Percentiles rank a stretch among this genome's conserved stretches.
phyloP scores from a whole-genome alignment of 1,140 invertebrate species.

The Drosophila teissieri region DNA sequence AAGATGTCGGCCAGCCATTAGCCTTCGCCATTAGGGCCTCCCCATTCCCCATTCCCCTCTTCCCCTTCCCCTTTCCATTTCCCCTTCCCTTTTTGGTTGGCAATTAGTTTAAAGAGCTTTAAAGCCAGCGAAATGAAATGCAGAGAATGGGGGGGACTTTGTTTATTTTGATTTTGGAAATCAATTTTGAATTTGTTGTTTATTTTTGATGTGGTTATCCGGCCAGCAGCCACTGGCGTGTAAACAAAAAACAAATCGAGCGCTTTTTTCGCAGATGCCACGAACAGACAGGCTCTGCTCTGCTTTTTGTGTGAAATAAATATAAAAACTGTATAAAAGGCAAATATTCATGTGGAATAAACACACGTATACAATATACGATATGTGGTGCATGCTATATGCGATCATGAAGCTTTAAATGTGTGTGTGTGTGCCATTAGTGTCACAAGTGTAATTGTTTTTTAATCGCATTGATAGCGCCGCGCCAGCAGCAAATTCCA shows the following conservation, averaged over 20 bases:
- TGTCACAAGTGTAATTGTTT: slow-evolving; percentile 82
- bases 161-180: slow-evolving; percentile 80
- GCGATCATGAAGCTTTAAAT: slow-evolving; percentile 1
- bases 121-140: slow-evolving; percentile 48
- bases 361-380: neutral
- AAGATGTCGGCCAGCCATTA: slow-evolving; percentile 65
- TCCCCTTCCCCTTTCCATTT: neutral
- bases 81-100: neutral
- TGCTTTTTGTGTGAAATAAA: slow-evolving; percentile 26
- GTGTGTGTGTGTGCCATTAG: slow-evolving; percentile 50
- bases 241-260: slow-evolving; percentile 79
- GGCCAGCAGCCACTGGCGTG: slow-evolving; percentile 55
- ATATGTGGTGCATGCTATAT: too few species aligned
- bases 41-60: too few species aligned
- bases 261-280: slow-evolving; percentile 69
- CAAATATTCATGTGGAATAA: slow-evolving; percentile 18
- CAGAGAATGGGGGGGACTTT: slow-evolving; percentile 27
- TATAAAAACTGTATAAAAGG: slow-evolving; percentile 37
- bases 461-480: slow-evolving; percentile 79
- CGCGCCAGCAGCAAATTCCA: slow-evolving; percentile 39
- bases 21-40: slow-evolving; percentile 41
- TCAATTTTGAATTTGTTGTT: slow-evolving; percentile 74
- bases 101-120: slow-evolving; percentile 14
- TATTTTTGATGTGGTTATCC: slow-evolving; percentile 82
- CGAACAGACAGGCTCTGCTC: slow-evolving; percentile 44